A percentile compares a stretch with the other conserved stretches of the same genome.
phyloP scores from a whole-genome alignment of 2,113 vertebrate species.

The Camelus dromedarius region DNA sequence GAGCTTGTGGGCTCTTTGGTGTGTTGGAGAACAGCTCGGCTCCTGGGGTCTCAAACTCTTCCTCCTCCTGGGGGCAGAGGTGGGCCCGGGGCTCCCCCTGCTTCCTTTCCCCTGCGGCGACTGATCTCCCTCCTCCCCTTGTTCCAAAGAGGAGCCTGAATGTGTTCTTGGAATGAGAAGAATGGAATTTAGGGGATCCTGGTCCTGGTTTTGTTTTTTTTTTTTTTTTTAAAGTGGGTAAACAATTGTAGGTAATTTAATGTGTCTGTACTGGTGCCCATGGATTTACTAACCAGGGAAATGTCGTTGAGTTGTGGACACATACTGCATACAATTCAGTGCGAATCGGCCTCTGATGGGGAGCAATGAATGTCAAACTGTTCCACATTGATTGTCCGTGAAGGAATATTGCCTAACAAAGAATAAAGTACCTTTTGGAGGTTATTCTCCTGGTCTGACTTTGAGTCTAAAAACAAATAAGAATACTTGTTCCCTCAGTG shows the following conservation, averaged over 20 bases:
- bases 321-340: background rate
- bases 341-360: conserved; percentile 41
- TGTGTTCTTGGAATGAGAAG: background rate
- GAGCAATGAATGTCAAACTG: conserved; percentile 48
- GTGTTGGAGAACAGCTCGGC: background rate
- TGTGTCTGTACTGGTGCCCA: background rate
- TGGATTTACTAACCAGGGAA: background rate
- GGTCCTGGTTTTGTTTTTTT: background rate
- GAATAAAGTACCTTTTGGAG: background rate
- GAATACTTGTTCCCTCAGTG: fast-evolving
- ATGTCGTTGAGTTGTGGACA: background rate
- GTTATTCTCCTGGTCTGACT: background rate
- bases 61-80: background rate
- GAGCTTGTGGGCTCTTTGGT: background rate
- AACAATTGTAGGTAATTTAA: conserved; percentile 33
- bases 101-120: background rate
- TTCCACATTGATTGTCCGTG: conserved; percentile 39
- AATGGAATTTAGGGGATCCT: background rate
- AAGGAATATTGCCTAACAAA: conserved; percentile 60
- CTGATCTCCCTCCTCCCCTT: fast-evolving
- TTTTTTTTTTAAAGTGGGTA: background rate
- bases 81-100: too few relatives aligned
- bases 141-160: fast-evolving
- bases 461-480: background rate
- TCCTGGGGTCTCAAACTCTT: background rate